phyloP scores from a whole-genome alignment of 2,888 invertebrate genomes.

The Agrilus biguttatus region DNA sequence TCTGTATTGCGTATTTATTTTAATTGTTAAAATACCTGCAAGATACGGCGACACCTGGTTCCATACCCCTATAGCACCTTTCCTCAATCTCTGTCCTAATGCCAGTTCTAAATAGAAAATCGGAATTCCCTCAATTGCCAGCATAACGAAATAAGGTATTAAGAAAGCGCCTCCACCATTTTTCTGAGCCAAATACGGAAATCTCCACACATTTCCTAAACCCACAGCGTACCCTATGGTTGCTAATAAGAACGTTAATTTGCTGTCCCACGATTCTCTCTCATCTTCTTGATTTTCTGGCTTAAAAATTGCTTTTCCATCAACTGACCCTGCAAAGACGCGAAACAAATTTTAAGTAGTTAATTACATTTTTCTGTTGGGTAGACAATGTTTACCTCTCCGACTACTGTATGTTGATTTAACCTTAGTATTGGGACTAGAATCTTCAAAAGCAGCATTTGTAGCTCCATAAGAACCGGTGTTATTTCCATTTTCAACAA shows the following conservation, averaged over 20 bases:
- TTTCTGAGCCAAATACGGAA: slow-evolving; percentile 88
- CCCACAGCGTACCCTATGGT: slow-evolving; percentile 86
- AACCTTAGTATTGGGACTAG: slow-evolving; percentile 38
- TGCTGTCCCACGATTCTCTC: slow-evolving; percentile 86
- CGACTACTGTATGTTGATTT: slow-evolving; percentile 38
- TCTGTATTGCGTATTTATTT: neutral
- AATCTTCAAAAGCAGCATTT: slow-evolving; percentile 65
- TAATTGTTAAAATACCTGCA: slow-evolving; percentile 31
- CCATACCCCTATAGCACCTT: slow-evolving; percentile 93
- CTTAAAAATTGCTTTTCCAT: slow-evolving; percentile 48
- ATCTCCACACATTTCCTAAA: slow-evolving; percentile 89
- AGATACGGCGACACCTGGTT: slow-evolving; percentile 81
- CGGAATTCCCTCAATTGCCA: slow-evolving; percentile 87
- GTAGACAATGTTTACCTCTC: slow-evolving; percentile 33
- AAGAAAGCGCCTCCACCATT: slow-evolving; percentile 95
- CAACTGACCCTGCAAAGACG: slow-evolving; percentile 21
- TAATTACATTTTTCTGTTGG: slow-evolving; percentile 29
- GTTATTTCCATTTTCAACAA: slow-evolving; percentile 52
- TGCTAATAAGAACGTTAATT: slow-evolving; percentile 79
- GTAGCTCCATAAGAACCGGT: slow-evolving; percentile 70
- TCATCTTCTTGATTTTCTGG: slow-evolving; percentile 59
- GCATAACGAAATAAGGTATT: slow-evolving; percentile 92
- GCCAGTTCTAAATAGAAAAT: slow-evolving; percentile 93
- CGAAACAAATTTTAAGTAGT: slow-evolving; percentile 1
- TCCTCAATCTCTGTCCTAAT: slow-evolving; percentile 82